Evolutionary conservation across 1,140 invertebrate species (phyloP).

Genomic region (Macrobrachium rosenbergii): DNA sequence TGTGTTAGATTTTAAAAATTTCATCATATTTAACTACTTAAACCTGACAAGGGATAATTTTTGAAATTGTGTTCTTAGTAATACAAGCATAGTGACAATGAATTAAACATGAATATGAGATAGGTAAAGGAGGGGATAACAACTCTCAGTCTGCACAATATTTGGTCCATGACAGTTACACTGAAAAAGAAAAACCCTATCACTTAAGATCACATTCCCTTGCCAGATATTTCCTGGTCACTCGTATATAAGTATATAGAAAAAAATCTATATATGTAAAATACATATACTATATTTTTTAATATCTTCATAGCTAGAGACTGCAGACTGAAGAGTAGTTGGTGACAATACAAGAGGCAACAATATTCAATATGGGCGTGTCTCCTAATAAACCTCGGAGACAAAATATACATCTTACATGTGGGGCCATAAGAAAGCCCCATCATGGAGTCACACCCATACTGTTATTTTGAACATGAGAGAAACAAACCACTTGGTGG

Average conservation of each 20-base stretch:
- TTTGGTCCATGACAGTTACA: too few species aligned
- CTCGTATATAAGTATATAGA: neutral
- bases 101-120: too few species aligned
- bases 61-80: too few species aligned
- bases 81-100: too few species aligned
- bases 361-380: conserved; percentile 56
- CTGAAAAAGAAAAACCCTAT: too few species aligned
- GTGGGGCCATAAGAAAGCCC: conserved; percentile 32
- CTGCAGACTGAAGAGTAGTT: conserved; percentile 54
- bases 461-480: conserved; percentile 55
- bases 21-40: too few species aligned
- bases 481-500: conserved; percentile 63
- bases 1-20: too few species aligned
- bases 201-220: too few species aligned
- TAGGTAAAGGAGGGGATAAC: too few species aligned
- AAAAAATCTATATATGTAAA: conserved; percentile 3
- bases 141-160: too few species aligned
- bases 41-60: too few species aligned
- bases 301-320: neutral
- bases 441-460: conserved; percentile 53
- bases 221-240: neutral
- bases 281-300: neutral
- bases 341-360: conserved; percentile 41
- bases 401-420: conserved; percentile 64
- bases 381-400: conserved; percentile 53